Evolutionary conservation across 2,113 vertebrate genomes (phyloP), one percentile per base, ranked within the genome.

Genomic region (Ictidomys tridecemlineatus): DNA sequence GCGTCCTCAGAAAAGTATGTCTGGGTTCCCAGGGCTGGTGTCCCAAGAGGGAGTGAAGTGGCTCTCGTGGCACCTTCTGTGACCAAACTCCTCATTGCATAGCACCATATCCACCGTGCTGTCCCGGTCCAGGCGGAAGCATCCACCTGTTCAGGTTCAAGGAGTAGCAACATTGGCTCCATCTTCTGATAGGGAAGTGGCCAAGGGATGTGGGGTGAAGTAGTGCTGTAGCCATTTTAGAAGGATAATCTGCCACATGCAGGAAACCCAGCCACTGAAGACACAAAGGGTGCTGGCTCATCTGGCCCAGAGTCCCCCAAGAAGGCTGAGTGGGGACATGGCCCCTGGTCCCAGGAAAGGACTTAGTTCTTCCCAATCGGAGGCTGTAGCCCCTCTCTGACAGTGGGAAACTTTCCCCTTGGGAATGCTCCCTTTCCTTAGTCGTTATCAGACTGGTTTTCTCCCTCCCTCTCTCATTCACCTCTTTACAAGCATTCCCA

Each of bases 391-490:
- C 0, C 5, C 13, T 73, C 26, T 17, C 73, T 5, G 58, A 18
- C 0, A 5, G 28, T 77, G 32, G 70, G n/a, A 73, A 51, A 6
- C 5, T 51, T 8, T 79, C 37, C 56, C 58, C 32, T 70, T 51
- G 9, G 8, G 45, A 5, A 14, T 8, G 26, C 18, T 20, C 13
- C 5, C 2, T 30, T 42, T 89, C 11, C 32, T 17, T 72, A 77
- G n/a, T 13, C 2, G 0, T 17, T 58, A 61, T 0, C 70, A 53
- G 70, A 93, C 83, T 96, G 85, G 67, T 42, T 45, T 91, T 67
- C 72, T 98, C 53, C 48, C 77, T 34, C 67, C 37, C 37, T 93
- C 94, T 90, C 89, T 85, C 83, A 51, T 3, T 96, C 96, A 96
- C 85, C 95, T 5, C 5, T 80, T 72, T 18, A 32, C 77, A 77